Evolutionary conservation across 2,888 invertebrate species (phyloP).

Genomic region (Chirona hameri): DNA sequence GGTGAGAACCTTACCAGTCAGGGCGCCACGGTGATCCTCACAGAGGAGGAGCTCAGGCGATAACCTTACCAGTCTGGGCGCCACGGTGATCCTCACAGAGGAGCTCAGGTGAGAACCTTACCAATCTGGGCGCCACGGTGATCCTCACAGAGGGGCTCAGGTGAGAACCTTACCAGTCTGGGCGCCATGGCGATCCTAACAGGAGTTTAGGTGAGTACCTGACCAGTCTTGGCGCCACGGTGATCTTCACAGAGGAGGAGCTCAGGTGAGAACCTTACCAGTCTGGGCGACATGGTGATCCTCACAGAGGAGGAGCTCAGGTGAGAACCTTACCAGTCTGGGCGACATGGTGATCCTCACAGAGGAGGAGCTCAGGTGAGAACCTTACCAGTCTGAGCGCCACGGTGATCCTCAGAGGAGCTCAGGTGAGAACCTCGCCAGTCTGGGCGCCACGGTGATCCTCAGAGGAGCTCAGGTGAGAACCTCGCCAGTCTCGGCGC

Average conservation of each 20-base stretch:
- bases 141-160: background rate
- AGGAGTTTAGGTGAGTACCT: too few relatives aligned
- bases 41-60: conserved; percentile 48
- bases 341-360: conserved; percentile 72
- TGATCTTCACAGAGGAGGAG: conserved; percentile 82
- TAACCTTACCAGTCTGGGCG: too few relatives aligned
- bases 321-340: conserved; percentile 58
- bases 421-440: too few relatives aligned
- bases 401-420: background rate
- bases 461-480: too few relatives aligned
- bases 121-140: too few relatives aligned
- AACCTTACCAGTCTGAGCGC: too few relatives aligned
- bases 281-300: background rate
- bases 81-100: background rate
- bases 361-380: conserved; percentile 48
- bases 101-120: too few relatives aligned
- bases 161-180: too few relatives aligned
- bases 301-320: background rate
- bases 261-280: conserved; percentile 46
- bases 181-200: too few relatives aligned
- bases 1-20: conserved; percentile 58
- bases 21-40: conserved; percentile 72
- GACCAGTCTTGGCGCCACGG: too few relatives aligned
- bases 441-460: too few relatives aligned
- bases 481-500: too few relatives aligned